Conservation (phyloP, 2,113 vertebrate genomes). For the Micromys minutus region DNA sequence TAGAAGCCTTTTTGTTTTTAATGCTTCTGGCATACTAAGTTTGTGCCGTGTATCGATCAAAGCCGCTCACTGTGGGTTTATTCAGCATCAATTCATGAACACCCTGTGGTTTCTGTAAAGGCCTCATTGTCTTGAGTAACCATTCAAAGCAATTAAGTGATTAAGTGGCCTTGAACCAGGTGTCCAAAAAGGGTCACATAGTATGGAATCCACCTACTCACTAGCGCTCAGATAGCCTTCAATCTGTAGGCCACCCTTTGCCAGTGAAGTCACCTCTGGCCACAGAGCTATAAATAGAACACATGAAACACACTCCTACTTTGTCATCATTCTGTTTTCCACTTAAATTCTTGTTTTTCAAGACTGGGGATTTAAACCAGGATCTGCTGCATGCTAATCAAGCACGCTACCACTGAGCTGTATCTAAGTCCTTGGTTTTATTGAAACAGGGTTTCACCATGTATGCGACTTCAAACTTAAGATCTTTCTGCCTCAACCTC, state of each 20-base stretch:
- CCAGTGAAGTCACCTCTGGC: neutral
- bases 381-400: neutral
- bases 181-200: neutral
- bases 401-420: neutral
- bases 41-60: neutral
- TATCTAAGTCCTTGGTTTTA: neutral
- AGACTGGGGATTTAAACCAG: neutral
- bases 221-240: neutral
- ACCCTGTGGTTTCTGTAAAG: neutral
- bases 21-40: neutral
- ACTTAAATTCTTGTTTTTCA: neutral
- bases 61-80: neutral
- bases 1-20: neutral
- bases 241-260: neutral
- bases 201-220: neutral
- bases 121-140: conserved; percentile 14
- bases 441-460: neutral
- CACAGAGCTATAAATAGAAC: neutral
- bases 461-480: neutral
- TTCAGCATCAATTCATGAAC: neutral
- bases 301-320: neutral
- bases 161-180: neutral
- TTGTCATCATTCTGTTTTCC: neutral
- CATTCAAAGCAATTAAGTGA: conserved; percentile 5
- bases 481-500: neutral